Base-by-base conservation (phyloP, 1,140 invertebrate genomes). In the Orchesella cincta region DNA sequence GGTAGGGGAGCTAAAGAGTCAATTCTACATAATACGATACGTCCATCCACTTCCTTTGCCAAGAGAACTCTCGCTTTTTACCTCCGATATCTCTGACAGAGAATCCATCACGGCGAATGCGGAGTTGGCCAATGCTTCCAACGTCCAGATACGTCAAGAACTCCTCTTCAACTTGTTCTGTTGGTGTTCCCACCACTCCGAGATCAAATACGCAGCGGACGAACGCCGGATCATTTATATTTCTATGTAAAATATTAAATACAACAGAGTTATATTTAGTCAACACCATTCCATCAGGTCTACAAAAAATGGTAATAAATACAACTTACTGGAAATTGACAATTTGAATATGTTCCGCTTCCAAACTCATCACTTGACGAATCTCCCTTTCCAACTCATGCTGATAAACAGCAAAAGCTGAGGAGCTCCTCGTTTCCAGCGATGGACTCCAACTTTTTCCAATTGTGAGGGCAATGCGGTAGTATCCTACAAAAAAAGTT, bases 21-120 rank as follows among this genome's bases (percentile, higher is more conserved):
- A 46, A n/a, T n/a, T n/a, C n/a, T n/a, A n/a, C n/a, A n/a, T n/a
- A n/a, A n/a, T n/a, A n/a, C n/a, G n/a, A n/a, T n/a, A n/a, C n/a
- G n/a, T n/a, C n/a, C n/a, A n/a, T n/a, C n/a, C n/a, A n/a, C n/a
- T n/a, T n/a, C n/a, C n/a, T n/a, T n/a, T n/a, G n/a, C n/a, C n/a
- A n/a, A n/a, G n/a, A n/a, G n/a, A n/a, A n/a, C n/a, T 18, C 5
- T 46, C 39, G 18, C 18, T 46, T 57, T 23, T 57, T 67, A 67
- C 88, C 87, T 82, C 85, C 84, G 78, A 89, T 83, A 75, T 83
- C 79, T 76, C 85, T 84, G 79, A 88, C 88, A 18, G 82, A 80
- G 81, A 89, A 89, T 64, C 86, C 86, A 46, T 88, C 85, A 77
- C 83, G 54, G 79, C 82, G 57, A 85, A 86, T 5, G 80, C 77